Evolutionary conservation across 2,888 invertebrate species (phyloP), one percentile per base, ranked within the genome.

Genomic region (Congeria kusceri): DNA sequence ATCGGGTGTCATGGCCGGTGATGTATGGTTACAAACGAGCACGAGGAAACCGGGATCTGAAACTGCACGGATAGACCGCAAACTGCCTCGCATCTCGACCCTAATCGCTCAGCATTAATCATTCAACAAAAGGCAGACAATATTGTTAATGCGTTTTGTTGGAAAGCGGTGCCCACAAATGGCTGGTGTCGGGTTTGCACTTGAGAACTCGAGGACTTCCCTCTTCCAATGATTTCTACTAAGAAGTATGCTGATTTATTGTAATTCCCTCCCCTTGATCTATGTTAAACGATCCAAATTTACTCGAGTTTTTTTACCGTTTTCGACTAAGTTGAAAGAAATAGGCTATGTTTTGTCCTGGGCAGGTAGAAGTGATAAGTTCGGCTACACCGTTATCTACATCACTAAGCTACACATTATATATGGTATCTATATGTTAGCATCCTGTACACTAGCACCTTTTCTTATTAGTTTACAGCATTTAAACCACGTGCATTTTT

Each of bases 51-150:
- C 61, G 69, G 68, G 66, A 77, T 80, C 76, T 69, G 72, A 76
- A 66, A 69, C 63, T 61, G 63, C 59, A 63, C 70, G 59, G 49
- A 61, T 44, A 58, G 61, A 23, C 53, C 69, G 20, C 49, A 68
- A 59, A 61, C 27, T 23, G 80, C 65, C 69, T n/a, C 49, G 57
- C 77, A 83, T 83, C 66, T 83, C 71, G 64, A 59, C 79, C 74
- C 56, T 77, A 77, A 83, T 83, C 71, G 77, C 61, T 71, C 53
- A 68, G 73, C 83, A 83, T 83, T 74, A 78, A 83, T 83, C 83
- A 83, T 68, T 20, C 53, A 39, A 39, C 53, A 23, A 23, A 27
- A 47, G 56, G 32, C 73, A 80, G 80, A 80, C 80, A 80, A 73
- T 77, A 76, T 80, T 80, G 80, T 80, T 77, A 80, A 80, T 80